Evolutionary conservation across 2,113 vertebrate genomes (phyloP).

Genomic region (Forbesichthys agassizii): DNA sequence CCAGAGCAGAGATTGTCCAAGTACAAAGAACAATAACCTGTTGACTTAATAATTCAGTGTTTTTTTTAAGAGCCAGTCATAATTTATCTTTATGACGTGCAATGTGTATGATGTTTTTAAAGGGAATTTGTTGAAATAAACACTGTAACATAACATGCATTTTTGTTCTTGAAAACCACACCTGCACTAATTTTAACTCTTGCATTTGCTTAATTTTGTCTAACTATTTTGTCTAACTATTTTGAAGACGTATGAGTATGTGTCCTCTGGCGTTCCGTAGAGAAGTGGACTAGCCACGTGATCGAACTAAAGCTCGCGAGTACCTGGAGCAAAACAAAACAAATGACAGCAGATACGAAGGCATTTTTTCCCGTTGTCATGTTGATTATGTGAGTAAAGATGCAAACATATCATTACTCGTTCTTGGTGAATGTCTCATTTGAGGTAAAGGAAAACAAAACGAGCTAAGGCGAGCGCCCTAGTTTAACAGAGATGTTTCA

Average conservation of each 20-base stretch:
- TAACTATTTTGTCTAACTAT: too few relatives aligned
- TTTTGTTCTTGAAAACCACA: neutral
- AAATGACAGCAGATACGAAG: conserved; percentile 53
- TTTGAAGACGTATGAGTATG: conserved; percentile 17
- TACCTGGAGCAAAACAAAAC: conserved; percentile 72
- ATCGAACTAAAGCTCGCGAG: conserved; percentile 28
- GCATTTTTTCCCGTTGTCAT: neutral
- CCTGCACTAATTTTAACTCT: too few relatives aligned
- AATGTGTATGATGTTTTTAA: conserved; percentile 6
- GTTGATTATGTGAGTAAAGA: conserved; percentile 1
- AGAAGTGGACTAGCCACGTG: conserved; percentile 69
- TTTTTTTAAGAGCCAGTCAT: neutral
- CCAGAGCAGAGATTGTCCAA: neutral
- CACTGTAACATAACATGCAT: conserved; percentile 27
- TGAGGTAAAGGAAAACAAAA: neutral
- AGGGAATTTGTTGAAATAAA: conserved; percentile 8
- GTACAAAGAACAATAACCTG: neutral
- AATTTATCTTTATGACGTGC: neutral
- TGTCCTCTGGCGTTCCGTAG: conserved; percentile 50
- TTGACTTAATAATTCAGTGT: neutral
- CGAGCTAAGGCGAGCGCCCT: conserved; percentile 4
- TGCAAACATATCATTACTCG: neutral
- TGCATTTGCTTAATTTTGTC: too few relatives aligned
- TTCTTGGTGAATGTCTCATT: neutral
- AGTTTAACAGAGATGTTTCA: conserved; percentile 19